Evolutionary conservation across 2,888 invertebrate genomes (phyloP).

Genomic region (Netelia inedita): DNA sequence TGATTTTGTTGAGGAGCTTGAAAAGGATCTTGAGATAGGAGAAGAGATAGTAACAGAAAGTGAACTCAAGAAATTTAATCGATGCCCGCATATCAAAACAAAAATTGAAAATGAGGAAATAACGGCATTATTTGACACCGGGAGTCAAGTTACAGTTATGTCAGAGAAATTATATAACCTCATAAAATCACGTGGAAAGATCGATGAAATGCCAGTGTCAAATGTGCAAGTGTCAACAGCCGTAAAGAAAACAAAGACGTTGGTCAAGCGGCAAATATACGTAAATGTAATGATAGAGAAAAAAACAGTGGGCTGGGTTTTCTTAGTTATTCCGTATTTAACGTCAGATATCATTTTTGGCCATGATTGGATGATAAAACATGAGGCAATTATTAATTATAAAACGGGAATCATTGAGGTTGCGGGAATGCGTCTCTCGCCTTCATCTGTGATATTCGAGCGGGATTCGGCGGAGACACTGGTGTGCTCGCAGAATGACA

Average conservation of each 20-base stretch:
- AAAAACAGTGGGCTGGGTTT: neutral
- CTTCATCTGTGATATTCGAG: constrained; percentile 19
- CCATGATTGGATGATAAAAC: constrained; percentile 37
- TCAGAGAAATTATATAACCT: constrained; percentile 13
- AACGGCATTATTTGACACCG: neutral
- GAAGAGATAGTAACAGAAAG: neutral
- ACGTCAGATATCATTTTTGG: constrained; percentile 37
- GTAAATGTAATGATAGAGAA: constrained; percentile 7
- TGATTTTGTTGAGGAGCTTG: neutral
- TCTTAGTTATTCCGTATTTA: constrained; percentile 33
- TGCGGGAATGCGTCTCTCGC: constrained; percentile 18
- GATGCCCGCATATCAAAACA: neutral
- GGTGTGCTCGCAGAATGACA: neutral
- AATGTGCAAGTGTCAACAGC: constrained; percentile 1
- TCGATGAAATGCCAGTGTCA: constrained; percentile 2
- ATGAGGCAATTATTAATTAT: constrained; percentile 46
- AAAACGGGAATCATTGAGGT: constrained; percentile 35
- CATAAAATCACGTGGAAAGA: neutral
- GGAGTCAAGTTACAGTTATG: constrained; percentile 10
- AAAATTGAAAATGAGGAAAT: neutral
- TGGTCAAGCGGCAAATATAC: constrained; percentile 40
- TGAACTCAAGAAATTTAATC: neutral
- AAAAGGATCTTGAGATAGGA: neutral
- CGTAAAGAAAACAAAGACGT: neutral
- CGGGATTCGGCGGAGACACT: constrained; percentile 9